Evolutionary conservation across 2,797 vertebrate genomes (phyloP).

Genomic region (Girardinus metallicus): DNA sequence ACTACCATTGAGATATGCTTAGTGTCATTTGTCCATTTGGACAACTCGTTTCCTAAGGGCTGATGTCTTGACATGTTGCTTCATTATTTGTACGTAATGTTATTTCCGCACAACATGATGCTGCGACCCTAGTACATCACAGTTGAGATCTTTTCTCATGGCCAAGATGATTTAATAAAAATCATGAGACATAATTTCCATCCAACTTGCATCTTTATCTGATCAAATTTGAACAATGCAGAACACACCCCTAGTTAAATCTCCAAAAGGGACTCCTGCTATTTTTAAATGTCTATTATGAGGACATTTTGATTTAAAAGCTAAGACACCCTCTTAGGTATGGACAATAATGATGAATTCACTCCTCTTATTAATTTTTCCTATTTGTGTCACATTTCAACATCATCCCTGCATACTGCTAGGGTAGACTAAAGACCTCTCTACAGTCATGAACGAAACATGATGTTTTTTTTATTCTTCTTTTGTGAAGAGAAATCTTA

Average conservation of each 20-base stretch:
- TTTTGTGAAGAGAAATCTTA: neutral
- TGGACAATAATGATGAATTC: neutral
- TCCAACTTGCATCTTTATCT: neutral
- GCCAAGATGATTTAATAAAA: neutral
- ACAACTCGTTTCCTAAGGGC: no score
- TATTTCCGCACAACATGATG: neutral
- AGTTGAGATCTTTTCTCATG: neutral
- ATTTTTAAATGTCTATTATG: neutral
- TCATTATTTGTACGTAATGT: neutral
- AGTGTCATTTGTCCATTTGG: neutral
- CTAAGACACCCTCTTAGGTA: neutral
- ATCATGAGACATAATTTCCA: neutral
- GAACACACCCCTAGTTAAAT: neutral
- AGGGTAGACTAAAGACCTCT: neutral
- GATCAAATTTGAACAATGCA: constrained; percentile 1
- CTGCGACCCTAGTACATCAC: neutral
- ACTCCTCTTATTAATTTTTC: neutral
- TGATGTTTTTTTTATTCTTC: neutral
- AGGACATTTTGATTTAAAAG: neutral
- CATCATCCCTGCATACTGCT: neutral
- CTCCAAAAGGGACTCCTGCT: neutral
- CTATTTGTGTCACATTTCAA: neutral
- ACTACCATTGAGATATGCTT: neutral
- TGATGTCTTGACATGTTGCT: neutral
- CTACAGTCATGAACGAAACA: neutral